Evolutionary conservation across 2,113 vertebrate genomes (phyloP).

Genomic region (Pluvialis apricaria): DNA sequence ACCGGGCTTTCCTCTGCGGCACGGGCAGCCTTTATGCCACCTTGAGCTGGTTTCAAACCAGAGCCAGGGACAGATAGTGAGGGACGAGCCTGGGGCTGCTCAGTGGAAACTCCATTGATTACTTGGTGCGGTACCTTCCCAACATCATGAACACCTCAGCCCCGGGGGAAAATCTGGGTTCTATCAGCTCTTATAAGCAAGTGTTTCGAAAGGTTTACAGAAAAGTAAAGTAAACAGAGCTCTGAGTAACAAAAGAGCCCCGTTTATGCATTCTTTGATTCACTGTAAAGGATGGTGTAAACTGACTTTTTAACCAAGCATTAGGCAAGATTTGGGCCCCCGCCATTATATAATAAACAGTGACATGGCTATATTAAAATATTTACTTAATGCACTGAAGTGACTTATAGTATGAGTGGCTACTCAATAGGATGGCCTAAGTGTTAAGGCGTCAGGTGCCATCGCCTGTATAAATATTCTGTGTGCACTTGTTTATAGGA

Average conservation of each 20-base stretch:
- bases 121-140: slow-evolving; percentile 59
- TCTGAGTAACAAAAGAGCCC: slow-evolving; percentile 84
- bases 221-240: slow-evolving; percentile 88
- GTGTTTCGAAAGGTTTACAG: slow-evolving; percentile 87
- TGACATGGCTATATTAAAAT: slow-evolving; percentile 97
- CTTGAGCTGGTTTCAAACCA: not conserved
- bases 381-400: slow-evolving; percentile 99
- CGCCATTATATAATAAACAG: slow-evolving; percentile 99
- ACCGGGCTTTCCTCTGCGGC: not conserved
- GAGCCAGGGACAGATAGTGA: not conserved
- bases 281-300: slow-evolving; percentile 90
- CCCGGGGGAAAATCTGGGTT: slow-evolving; percentile 76
- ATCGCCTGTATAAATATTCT: slow-evolving; percentile 95
- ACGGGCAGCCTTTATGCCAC: not conserved
- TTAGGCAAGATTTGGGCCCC: slow-evolving; percentile 95
- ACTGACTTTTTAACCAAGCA: slow-evolving; percentile 94
- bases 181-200: slow-evolving; percentile 82
- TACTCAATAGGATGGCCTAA: slow-evolving; percentile 96
- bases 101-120: slow-evolving; percentile 67
- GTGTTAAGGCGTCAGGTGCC: slow-evolving; percentile 99
- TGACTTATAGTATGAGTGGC: slow-evolving; percentile 98
- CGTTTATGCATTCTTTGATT: slow-evolving; percentile 84
- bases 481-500: slow-evolving; percentile 98
- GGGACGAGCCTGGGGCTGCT: not conserved
- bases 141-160: slow-evolving; percentile 74